Percentiles rank a stretch among this genome's conserved stretches.
Evolutionary conservation across 2,888 invertebrate genomes (phyloP).

Genomic region (Graphium colonna): DNA sequence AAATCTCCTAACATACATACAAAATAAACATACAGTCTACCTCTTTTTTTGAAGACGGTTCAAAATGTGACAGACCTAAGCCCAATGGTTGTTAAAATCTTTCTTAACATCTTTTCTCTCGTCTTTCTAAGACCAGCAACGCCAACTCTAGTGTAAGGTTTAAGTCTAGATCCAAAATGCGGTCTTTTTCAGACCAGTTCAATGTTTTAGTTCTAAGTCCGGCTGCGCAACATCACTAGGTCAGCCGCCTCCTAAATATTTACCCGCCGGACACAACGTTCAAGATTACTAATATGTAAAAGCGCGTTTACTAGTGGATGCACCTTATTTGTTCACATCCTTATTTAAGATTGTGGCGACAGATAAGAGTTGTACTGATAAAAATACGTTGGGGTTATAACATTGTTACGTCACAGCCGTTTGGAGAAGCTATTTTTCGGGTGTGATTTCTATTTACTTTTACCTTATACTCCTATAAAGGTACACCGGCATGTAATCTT

Average conservation of each 20-base stretch:
- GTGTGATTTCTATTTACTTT: no score
- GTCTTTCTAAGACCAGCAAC: not conserved
- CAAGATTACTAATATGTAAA: conserved; percentile 22
- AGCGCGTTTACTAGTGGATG: conserved; percentile 33
- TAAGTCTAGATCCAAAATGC: not conserved
- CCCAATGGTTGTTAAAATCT: not conserved
- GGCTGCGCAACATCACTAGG: conserved; percentile 11
- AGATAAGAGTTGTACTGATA: conserved; percentile 1
- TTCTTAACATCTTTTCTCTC: not conserved
- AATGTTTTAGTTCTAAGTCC: no score
- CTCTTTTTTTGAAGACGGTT: no score
- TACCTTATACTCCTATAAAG: no score
- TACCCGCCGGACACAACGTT: conserved; percentile 35
- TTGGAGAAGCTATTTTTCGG: no score
- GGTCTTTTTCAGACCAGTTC: conserved; percentile 2
- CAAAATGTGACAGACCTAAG: not conserved
- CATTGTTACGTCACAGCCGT: not conserved
- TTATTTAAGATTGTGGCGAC: conserved; percentile 23
- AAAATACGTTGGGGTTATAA: not conserved
- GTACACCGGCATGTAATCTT: no score
- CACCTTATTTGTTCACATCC: conserved; percentile 28
- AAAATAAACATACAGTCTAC: no score
- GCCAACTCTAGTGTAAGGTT: not conserved
- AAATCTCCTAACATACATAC: no score
- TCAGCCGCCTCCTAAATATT: conserved; percentile 58